A percentile compares a stretch with the other conserved stretches of the same genome.
Evolutionary conservation across 2,888 invertebrate genomes (phyloP).

Genomic region (Hypselothyrea guttata): DNA sequence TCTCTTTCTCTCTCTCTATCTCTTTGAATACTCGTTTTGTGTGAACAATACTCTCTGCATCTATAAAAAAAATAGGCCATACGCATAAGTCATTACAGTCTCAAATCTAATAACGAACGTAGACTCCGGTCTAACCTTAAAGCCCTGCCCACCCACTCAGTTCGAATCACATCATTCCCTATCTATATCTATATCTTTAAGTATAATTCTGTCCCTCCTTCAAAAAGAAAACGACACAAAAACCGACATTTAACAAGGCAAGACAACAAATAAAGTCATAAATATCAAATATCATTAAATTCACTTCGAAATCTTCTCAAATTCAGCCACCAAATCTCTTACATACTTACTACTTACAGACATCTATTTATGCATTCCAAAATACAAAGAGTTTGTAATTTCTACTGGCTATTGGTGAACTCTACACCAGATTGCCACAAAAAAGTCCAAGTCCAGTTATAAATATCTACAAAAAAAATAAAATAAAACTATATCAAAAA

Average conservation of each 20-base stretch:
- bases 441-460: conserved; percentile 14
- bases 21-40: conserved; percentile 56
- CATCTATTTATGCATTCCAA: conserved; percentile 35
- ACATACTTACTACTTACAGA: conserved; percentile 43
- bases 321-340: conserved; percentile 21
- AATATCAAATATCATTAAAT: too few relatives aligned
- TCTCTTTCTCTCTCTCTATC: conserved; percentile 34
- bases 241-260: conserved; percentile 26
- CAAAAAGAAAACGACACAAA: conserved; percentile 24
- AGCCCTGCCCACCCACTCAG: conserved; percentile 8
- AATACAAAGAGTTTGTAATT: conserved; percentile 15
- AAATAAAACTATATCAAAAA: conserved; percentile 2
- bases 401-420: conserved; percentile 24
- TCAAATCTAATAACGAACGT: conserved; percentile 23
- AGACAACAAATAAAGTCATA: conserved; percentile 22
- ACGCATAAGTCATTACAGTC: conserved; percentile 47
- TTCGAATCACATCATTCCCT: background rate
- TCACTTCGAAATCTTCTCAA: conserved; percentile 11
- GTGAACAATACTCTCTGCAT: conserved; percentile 55
- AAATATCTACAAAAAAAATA: conserved; percentile 7
- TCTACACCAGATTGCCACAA: conserved; percentile 14
- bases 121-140: conserved; percentile 14
- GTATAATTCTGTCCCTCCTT: conserved; percentile 4
- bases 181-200: conserved; percentile 7
- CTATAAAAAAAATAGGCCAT: conserved; percentile 44